phyloP scores from a whole-genome alignment of 2,113 vertebrate species.

The Urocitellus parryii region DNA sequence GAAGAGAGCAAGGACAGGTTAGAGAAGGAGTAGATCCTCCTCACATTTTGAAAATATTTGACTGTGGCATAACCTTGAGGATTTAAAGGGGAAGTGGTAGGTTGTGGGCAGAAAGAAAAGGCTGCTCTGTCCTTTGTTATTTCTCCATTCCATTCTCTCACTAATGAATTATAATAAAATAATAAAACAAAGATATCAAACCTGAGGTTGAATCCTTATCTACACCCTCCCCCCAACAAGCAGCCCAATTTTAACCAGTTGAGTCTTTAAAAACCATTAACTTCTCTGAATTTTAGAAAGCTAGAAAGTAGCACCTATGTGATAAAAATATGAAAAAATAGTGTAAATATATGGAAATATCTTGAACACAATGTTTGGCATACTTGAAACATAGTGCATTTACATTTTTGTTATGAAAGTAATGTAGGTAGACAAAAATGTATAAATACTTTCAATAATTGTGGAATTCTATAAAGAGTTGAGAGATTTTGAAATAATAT shows the following conservation, averaged over 20 bases:
- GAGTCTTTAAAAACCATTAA: background rate
- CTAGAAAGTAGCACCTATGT: fast-evolving
- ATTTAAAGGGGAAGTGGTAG: background rate
- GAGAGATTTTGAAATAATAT: background rate
- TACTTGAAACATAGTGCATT: background rate
- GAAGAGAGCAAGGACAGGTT: background rate
- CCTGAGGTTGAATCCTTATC: background rate
- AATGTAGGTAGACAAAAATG: background rate
- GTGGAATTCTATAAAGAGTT: background rate
- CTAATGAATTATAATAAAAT: background rate
- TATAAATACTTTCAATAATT: background rate
- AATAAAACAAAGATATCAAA: background rate
- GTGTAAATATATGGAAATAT: background rate
- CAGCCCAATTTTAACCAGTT: background rate
- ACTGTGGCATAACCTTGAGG: fast-evolving
- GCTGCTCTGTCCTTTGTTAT: fast-evolving
- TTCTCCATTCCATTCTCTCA: background rate
- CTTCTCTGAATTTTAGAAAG: background rate
- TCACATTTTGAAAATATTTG: background rate
- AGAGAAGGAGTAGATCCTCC: background rate
- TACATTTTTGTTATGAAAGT: background rate
- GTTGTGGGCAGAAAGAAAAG: background rate
- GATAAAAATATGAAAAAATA: background rate
- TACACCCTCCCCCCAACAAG: too few species aligned
- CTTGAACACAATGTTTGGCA: background rate